phyloP scores from a whole-genome alignment of 2,888 invertebrate genomes.

The Pachymerium ferrugineum region DNA sequence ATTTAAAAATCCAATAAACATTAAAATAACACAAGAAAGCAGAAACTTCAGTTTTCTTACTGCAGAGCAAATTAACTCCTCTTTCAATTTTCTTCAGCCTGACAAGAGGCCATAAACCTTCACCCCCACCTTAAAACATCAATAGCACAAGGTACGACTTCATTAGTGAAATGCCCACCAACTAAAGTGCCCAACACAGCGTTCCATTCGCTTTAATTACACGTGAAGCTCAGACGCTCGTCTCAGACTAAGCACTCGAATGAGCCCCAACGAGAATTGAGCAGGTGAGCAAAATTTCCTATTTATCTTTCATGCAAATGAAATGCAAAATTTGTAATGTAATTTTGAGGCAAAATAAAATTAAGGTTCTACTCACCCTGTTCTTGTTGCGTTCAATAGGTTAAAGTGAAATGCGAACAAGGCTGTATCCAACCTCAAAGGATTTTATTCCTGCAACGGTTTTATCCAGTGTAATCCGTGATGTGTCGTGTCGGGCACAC shows the following conservation, averaged over 20 bases:
- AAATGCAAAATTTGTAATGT: too few species aligned
- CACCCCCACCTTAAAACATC: neutral
- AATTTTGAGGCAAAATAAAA: too few species aligned
- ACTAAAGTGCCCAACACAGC: neutral
- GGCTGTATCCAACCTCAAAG: neutral
- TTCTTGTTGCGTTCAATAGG: neutral
- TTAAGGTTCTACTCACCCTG: neutral
- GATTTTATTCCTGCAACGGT: neutral
- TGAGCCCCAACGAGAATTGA: too few species aligned
- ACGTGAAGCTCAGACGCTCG: neutral
- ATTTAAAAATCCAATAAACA: too few species aligned
- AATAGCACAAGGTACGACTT: neutral
- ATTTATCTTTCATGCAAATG: too few species aligned
- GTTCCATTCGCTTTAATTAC: neutral
- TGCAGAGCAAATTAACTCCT: too few species aligned
- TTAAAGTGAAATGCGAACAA: neutral
- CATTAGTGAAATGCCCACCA: neutral
- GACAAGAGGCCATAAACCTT: neutral
- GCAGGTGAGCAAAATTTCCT: neutral
- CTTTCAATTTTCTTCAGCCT: too few species aligned
- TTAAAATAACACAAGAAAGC: too few species aligned
- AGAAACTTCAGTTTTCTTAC: too few species aligned
- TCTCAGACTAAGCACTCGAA: too few species aligned
- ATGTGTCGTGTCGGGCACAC: conserved; percentile 4
- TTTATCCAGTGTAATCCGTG: neutral